Conservation (phyloP, 1,140 invertebrate genomes). For the Anadara kagoshimensis region DNA sequence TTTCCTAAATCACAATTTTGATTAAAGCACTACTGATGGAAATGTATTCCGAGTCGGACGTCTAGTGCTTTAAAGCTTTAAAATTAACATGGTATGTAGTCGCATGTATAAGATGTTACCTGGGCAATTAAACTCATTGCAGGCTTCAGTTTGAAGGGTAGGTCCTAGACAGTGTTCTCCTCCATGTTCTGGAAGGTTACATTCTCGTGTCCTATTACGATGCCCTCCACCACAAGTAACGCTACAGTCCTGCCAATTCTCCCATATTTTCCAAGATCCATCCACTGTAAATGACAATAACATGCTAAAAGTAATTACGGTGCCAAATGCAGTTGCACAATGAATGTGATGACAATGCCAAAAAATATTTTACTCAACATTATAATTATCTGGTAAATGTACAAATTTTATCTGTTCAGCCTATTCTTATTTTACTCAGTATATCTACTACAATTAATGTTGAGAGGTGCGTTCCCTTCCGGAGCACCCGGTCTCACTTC, state of each 20-base stretch:
- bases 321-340: neutral
- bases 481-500: too few species aligned
- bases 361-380: neutral
- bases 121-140: constrained; percentile 50
- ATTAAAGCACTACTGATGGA: too few species aligned
- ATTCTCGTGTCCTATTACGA: constrained; percentile 77
- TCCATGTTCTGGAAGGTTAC: constrained; percentile 48
- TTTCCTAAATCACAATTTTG: too few species aligned
- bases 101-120: too few species aligned
- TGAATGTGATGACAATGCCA: neutral
- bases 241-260: constrained; percentile 90
- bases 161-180: constrained; percentile 50
- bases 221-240: constrained; percentile 91
- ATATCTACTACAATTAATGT: neutral
- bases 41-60: too few species aligned
- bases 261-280: constrained; percentile 73
- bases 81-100: too few species aligned
- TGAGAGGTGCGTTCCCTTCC: neutral
- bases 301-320: neutral
- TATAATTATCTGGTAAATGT: neutral
- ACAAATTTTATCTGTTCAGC: neutral
- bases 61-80: too few species aligned
- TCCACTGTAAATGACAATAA: constrained; percentile 38
- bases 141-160: constrained; percentile 39
- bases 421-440: neutral